Percentiles rank a stretch among this genome's conserved stretches.
These are phyloP conservation scores for Cirrhinus mrigala DNA, from an alignment of 2,797 vertebrate species.

Conservation along the genomic window DNA sequence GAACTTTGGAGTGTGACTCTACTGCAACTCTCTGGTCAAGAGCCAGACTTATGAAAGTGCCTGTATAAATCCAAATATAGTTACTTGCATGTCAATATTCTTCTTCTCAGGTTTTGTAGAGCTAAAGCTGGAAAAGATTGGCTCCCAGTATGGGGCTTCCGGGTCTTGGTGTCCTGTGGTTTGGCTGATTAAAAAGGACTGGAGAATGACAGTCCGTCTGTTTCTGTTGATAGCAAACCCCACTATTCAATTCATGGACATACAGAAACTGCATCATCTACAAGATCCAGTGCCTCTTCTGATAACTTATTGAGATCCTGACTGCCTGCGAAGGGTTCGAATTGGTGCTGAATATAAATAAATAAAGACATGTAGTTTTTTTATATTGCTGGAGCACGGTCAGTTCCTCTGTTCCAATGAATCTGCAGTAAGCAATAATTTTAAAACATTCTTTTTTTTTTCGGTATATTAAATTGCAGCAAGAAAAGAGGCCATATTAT, in stretches of 20 bases:
- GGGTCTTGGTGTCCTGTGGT: constrained; percentile 19
- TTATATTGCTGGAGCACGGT: constrained; percentile 7
- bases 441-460: not conserved
- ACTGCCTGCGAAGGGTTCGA: not conserved
- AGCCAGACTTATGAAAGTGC: constrained; percentile 21
- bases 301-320: constrained; percentile 29
- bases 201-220: constrained; percentile 23
- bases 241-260: not conserved
- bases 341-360: not conserved
- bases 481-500: constrained; percentile 1
- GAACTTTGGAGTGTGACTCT: not conserved
- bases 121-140: constrained; percentile 23
- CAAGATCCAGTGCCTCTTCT: not conserved
- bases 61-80: constrained; percentile 37
- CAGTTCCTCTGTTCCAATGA: constrained; percentile 6
- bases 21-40: constrained; percentile 17
- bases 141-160: constrained; percentile 30
- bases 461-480: not conserved
- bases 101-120: constrained; percentile 29
- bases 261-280: constrained; percentile 18
- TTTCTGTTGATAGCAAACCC: constrained; percentile 28
- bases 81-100: constrained; percentile 36
- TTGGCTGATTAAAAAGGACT: constrained; percentile 29
- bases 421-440: not conserved
- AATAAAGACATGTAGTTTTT: not conserved